Evolutionary conservation across 2,888 invertebrate species (phyloP).

Genomic region (Tenthredo distinguenda): DNA sequence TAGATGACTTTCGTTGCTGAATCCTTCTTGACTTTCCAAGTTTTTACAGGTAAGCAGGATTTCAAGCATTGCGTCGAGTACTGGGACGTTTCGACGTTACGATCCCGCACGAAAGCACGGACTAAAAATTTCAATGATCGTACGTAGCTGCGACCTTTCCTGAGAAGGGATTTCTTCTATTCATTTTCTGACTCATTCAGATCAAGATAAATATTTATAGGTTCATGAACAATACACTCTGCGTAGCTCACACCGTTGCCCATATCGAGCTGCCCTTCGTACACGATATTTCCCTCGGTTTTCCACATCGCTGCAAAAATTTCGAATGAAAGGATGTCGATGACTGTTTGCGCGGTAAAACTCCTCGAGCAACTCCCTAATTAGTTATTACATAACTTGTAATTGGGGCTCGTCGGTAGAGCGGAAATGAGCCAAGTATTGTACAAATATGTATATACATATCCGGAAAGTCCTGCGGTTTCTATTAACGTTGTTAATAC

Average conservation of each 20-base stretch:
- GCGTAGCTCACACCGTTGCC: neutral
- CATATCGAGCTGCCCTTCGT: neutral
- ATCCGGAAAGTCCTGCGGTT: neutral
- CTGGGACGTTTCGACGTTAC: neutral
- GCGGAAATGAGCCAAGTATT: constrained; percentile 16
- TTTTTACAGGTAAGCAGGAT: neutral
- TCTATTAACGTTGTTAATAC: neutral
- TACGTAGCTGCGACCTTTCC: neutral
- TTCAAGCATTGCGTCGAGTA: neutral
- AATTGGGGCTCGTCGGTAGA: neutral
- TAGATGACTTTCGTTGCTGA: too few relatives aligned
- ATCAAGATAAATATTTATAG: neutral
- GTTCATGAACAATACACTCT: neutral
- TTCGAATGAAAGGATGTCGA: neutral
- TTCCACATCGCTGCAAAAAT: neutral
- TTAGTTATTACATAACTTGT: neutral
- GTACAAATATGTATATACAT: neutral
- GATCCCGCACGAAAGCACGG: neutral
- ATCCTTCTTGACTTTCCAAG: neutral
- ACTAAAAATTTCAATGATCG: neutral
- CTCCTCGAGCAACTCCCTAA: neutral
- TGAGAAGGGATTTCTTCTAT: neutral
- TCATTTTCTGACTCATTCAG: neutral
- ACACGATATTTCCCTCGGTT: neutral
- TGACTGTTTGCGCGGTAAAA: neutral